A percentile compares a stretch with the other conserved stretches of the same genome.
Conservation (phyloP, 2,113 vertebrate species). For the Triplophysa dalaica region DNA sequence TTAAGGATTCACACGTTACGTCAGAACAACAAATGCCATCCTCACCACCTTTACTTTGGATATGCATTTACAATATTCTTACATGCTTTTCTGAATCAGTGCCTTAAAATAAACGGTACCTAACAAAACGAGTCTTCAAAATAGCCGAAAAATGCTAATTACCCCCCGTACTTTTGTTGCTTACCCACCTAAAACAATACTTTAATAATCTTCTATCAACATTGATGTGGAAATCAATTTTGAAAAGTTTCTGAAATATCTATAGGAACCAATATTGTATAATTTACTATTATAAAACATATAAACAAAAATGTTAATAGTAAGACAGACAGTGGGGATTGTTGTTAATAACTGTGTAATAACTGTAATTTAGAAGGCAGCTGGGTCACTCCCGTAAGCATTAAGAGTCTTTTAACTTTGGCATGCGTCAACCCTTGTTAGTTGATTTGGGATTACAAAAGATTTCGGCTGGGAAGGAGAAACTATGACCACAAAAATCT, state of each 20-base stretch:
- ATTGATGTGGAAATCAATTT: too few species aligned
- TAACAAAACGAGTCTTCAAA: too few species aligned
- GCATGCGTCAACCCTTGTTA: constrained; percentile 70
- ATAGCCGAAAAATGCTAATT: too few species aligned
- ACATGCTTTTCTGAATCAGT: too few species aligned
- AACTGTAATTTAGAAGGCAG: neutral
- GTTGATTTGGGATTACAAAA: constrained; percentile 74
- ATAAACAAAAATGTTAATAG: neutral
- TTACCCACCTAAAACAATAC: too few species aligned
- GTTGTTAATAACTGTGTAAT: neutral
- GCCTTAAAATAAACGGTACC: too few species aligned
- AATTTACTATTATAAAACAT: neutral
- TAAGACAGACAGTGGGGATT: neutral
- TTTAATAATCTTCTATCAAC: too few species aligned
- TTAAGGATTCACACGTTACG: constrained; percentile 28
- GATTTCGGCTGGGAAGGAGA: constrained; percentile 70
- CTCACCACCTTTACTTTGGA: neutral
- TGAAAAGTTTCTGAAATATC: neutral
- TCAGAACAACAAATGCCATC: constrained; percentile 5
- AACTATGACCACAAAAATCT: constrained; percentile 54
- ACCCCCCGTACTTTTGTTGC: too few species aligned
- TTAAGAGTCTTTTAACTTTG: constrained; percentile 63
- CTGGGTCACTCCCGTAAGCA: constrained; percentile 18
- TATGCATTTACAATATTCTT: neutral
- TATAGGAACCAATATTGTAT: neutral